Evolutionary conservation across 2,888 invertebrate species (phyloP), one percentile per base, ranked within the genome.

Genomic region (Xiphydria camelus): DNA sequence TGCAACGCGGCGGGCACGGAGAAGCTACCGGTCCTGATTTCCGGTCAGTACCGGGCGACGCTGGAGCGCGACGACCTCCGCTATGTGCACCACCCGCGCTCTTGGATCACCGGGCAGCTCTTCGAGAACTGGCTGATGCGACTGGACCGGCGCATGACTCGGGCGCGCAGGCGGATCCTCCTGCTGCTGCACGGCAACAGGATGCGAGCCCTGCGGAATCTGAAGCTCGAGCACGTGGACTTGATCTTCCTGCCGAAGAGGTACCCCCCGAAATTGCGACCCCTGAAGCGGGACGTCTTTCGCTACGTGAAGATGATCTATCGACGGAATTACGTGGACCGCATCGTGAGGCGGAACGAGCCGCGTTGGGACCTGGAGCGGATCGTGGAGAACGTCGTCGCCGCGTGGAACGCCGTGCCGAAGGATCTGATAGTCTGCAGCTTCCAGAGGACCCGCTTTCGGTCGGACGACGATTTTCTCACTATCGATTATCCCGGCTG

Each of bases 251-350:
- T 68, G n/a, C 68, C 69, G 3, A 50, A 55, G 17, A 47, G 60
- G 15, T 70, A 65, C 19, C 69, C 69, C 4, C 12, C 56, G 3
- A 35, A 49, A 6, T 42, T 68, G 19, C 52, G 55, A 2, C 70
- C 69, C 1, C 33, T 70, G 2, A 53, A 58, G 17, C 59, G 58
- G 4, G 61, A 70, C 38, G 40, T 66, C 10, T 68, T 64, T 41
- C 66, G 65, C 34, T 63, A 43, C 36, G 40, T 68, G 2, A 70
- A 70, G 44, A 68, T 68, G 64, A 46, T 51, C 17, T 66, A 69
- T 37, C 54, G 70, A 18, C 53, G 48, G 17, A 55, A 45, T 43
- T 59, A 38, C 25, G 38, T 12, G 6, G 3, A 6, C 14, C 25
- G 4, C 18, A 7, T 22, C 33, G 33, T 12, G 20, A 36, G 23